Base-by-base conservation (phyloP, 2,797 vertebrate genomes). In the Xerus rutilus region DNA sequence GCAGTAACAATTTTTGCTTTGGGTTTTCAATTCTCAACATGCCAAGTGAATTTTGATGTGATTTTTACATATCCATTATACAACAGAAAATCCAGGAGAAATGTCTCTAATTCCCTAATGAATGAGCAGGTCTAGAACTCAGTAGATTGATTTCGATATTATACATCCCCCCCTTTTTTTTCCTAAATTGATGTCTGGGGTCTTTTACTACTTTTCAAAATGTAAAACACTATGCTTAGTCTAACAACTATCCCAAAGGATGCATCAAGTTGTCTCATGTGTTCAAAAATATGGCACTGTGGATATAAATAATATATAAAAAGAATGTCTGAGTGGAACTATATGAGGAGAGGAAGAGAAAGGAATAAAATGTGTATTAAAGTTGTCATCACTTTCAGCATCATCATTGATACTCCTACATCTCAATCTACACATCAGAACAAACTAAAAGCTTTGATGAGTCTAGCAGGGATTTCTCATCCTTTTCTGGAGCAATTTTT, bases 281-380 rank as follows among this genome's bases (percentile, higher is more conserved):
- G 72, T 52, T 92, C 30, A 90, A 96, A 97, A 73, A 70, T 43
- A 92, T 77, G 69, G 14, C 47, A 45, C 14, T 45, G 82, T 64
- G 79, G 10, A 94, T 87, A 83, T 85, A 95, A 98, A 97, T 94
- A 97, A 97, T 88, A 76, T 30, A 97, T 95, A 62, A 95, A 97
- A 97, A 93, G 28, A 62, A 69, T 21, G 5, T 7, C 4, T 25
- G 28, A 43, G 70, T 35, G 32, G 59, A 86, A 30, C 6, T 52
- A 62, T 73, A 28, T 49, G 5, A 59, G 23, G 4, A 88, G 54
- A 49, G 28, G 43, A 77, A 95, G 13, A 82, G 70, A 67, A 81
- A 85, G 7, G 3, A 64, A 5, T 85, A 52, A 95, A 73, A 49
- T 57, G 0, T 9, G 43, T 74, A 57, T 79, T 43, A 96, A 91